These are phyloP conservation scores for Uria aalge DNA, from an alignment of 2,113 vertebrate species.

Conservation along the genomic window DNA sequence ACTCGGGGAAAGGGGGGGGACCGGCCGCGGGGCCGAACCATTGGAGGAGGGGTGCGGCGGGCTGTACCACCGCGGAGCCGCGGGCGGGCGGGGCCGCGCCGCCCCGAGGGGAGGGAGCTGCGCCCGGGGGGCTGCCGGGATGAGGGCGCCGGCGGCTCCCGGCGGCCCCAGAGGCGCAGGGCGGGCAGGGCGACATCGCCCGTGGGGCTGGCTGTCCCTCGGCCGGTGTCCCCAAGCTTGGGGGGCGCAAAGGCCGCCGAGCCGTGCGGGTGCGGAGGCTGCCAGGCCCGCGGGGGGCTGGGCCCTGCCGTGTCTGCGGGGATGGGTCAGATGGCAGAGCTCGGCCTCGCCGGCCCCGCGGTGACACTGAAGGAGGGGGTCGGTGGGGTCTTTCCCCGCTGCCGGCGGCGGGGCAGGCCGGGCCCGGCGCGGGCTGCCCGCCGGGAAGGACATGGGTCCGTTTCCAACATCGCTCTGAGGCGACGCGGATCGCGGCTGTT, in stretches of 20 bases:
- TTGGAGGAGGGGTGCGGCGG: neutral
- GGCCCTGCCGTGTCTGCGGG: no score
- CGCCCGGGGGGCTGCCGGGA: accelerated
- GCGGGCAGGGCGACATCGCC: neutral
- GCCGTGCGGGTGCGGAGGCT: neutral
- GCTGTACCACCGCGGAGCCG: neutral
- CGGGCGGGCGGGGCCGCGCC: neutral
- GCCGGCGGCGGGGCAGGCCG: neutral
- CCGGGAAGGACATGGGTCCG: neutral
- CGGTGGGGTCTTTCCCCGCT: no score
- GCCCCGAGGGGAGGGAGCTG: no score
- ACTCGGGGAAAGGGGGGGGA: neutral
- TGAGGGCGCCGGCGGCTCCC: accelerated
- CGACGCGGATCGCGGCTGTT: neutral
- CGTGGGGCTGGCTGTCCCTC: no score
- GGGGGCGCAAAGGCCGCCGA: no score
- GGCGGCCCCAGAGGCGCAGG: no score
- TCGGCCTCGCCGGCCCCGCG: neutral
- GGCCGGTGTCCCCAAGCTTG: neutral
- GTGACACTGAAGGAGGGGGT: neutral
- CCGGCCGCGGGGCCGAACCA: neutral
- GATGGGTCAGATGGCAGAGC: neutral
- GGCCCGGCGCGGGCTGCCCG: neutral
- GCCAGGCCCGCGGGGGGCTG: neutral
- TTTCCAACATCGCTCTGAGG: neutral